A percentile compares a stretch with the other conserved stretches of the same genome.
Evolutionary conservation across 2,797 vertebrate species (phyloP).

Genomic region (Pseudocheirus occidentalis): DNA sequence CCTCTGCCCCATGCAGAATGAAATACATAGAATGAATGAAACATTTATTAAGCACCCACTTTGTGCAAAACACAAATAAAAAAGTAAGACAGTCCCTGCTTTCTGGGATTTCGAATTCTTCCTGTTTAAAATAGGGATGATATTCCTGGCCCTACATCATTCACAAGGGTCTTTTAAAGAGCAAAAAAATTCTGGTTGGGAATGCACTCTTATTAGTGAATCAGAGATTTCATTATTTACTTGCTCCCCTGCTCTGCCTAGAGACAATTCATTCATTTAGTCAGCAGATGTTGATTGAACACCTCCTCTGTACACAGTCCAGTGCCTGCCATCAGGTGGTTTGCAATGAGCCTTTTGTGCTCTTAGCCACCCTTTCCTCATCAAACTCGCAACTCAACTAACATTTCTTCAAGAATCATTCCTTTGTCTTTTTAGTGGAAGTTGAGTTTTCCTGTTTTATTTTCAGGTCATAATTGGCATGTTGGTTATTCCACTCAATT

Average conservation of each 20-base stretch:
- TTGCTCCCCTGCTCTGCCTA: background rate
- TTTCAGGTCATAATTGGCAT: background rate
- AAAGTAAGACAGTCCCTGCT: background rate
- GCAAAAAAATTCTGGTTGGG: no score
- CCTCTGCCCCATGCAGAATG: background rate
- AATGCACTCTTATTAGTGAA: background rate
- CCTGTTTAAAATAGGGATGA: background rate
- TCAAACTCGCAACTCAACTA: background rate
- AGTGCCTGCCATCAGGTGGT: background rate
- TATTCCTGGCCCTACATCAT: background rate
- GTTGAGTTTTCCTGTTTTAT: background rate
- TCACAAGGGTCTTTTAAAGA: background rate
- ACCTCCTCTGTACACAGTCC: no score
- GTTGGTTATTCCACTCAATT: background rate
- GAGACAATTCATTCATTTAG: background rate
- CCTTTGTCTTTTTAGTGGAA: background rate
- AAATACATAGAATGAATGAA: background rate
- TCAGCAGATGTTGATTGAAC: background rate
- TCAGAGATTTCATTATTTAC: background rate
- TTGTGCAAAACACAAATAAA: background rate
- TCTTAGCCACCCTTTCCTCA: background rate
- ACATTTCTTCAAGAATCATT: background rate
- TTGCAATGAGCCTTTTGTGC: background rate
- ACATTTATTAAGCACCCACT: background rate
- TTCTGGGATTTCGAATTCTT: background rate